Evolutionary conservation across 2,113 vertebrate species (phyloP).

Genomic region (Cryptomyrus ogoouensis): DNA sequence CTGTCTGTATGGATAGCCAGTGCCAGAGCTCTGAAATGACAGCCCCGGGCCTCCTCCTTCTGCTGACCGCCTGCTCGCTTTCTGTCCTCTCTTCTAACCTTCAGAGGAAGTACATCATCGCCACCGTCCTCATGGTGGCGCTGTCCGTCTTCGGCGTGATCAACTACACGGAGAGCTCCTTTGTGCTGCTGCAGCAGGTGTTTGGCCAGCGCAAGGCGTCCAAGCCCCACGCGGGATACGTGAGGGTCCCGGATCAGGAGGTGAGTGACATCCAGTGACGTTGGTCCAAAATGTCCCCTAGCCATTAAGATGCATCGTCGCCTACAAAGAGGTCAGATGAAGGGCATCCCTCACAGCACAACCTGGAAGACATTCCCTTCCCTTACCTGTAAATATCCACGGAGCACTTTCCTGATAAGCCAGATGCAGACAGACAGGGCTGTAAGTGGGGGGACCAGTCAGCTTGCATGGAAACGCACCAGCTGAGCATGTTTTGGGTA

Average conservation of each 20-base stretch:
- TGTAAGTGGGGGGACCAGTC: not conserved
- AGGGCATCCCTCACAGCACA: not conserved
- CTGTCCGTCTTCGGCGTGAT: conserved; percentile 80
- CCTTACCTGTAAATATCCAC: not conserved
- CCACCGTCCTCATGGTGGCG: conserved; percentile 66
- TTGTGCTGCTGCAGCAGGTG: conserved; percentile 74
- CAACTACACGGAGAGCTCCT: conserved; percentile 78
- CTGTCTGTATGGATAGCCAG: not conserved
- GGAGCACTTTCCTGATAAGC: not conserved
- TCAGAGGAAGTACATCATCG: conserved; percentile 80
- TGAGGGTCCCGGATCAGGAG: conserved; percentile 83
- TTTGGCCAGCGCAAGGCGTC: conserved; percentile 70
- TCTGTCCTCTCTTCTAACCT: not conserved
- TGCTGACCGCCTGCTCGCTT: not conserved
- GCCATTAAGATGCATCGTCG: not conserved
- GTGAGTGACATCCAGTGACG: conserved; percentile 59
- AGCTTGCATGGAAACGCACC: not conserved
- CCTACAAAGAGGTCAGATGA: not conserved
- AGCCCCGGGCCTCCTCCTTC: not conserved
- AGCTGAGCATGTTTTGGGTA: not conserved
- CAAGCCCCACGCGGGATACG: conserved; percentile 79
- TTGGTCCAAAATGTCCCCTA: not conserved
- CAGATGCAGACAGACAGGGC: not conserved
- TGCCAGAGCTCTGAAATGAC: not conserved
- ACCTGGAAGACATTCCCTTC: not conserved